Evolutionary conservation across 2,113 vertebrate species (phyloP).

Genomic region (Sigmodon hispidus): DNA sequence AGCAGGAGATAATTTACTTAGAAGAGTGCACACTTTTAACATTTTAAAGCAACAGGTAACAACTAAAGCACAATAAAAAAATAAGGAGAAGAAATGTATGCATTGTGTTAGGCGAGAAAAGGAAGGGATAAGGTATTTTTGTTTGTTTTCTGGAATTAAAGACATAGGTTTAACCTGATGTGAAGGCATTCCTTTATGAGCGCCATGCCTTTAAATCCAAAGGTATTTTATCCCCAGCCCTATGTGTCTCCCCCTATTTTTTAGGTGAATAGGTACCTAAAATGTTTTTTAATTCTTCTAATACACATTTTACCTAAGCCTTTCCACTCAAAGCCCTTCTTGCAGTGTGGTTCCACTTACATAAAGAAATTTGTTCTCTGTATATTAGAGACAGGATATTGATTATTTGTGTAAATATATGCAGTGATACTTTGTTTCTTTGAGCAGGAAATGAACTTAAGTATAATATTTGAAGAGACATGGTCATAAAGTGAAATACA

Average conservation of each 20-base stretch:
- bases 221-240: background rate
- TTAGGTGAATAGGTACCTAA: background rate
- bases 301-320: background rate
- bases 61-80: background rate
- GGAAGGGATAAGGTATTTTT: background rate
- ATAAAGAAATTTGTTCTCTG: constrained; percentile 13
- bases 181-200: background rate
- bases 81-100: background rate
- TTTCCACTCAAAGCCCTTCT: background rate
- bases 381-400: background rate
- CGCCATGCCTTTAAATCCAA: background rate
- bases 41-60: constrained; percentile 14
- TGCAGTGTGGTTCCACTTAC: background rate
- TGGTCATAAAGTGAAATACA: background rate
- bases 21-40: background rate
- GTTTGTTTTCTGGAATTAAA: constrained; percentile 33
- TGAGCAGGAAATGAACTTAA: constrained; percentile 37
- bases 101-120: background rate
- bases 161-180: background rate
- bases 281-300: constrained; percentile 24
- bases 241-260: constrained; percentile 32
- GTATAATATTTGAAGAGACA: constrained; percentile 30
- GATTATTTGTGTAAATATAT: constrained; percentile 32
- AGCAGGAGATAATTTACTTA: background rate
- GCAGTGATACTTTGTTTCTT: background rate